Base-by-base conservation (phyloP, 2,888 invertebrate species). In the Drosophila lutescens region DNA sequence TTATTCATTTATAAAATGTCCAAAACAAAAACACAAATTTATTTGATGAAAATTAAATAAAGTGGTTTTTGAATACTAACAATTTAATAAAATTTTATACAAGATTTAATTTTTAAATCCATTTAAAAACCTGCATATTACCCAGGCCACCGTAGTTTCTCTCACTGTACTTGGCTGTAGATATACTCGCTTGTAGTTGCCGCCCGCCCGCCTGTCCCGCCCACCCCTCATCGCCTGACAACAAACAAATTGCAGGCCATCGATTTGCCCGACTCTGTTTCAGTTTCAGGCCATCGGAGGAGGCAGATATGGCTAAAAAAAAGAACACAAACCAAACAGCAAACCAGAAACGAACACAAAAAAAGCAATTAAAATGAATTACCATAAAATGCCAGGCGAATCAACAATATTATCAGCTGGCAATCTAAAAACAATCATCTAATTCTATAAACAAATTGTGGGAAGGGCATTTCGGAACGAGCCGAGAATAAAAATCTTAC, bases 171-270 rank as follows among this genome's bases (percentile, higher is more conserved):
- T 34, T n/a, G 9, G 60, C 60, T 44, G 49, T 46, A 58, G 54
- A 59, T 51, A 26, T 40, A 56, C 47, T 46, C 32, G 54, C 51
- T 59, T 49, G 54, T 59, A 72, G 43, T 66, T 54, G 46, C 55
- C 65, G 38, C 63, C 44, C 58, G 6, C 12, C 61, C 51, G 23
- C 38, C 20, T 44, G 43, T 54, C 66, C 49, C 40, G 54, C 26
- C 50, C 63, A 41, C 54, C 36, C 32, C 38, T 40, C 36, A 57
- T 53, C 36, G 68, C 61, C 70, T 73, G 70, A 68, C 79, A 73
- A 77, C 68, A 55, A 67, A 56, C 69, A 67, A 67, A 54, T 55
- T 70, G 74, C 76, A 60, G 51, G 46, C 58, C 51, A 83, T 83
- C 77, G 80, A 80, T 80, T 80, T 74, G 67, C 26, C 51, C 49